phyloP scores from a whole-genome alignment of 2,888 invertebrate genomes.

The Acanthosepion lycidas region DNA sequence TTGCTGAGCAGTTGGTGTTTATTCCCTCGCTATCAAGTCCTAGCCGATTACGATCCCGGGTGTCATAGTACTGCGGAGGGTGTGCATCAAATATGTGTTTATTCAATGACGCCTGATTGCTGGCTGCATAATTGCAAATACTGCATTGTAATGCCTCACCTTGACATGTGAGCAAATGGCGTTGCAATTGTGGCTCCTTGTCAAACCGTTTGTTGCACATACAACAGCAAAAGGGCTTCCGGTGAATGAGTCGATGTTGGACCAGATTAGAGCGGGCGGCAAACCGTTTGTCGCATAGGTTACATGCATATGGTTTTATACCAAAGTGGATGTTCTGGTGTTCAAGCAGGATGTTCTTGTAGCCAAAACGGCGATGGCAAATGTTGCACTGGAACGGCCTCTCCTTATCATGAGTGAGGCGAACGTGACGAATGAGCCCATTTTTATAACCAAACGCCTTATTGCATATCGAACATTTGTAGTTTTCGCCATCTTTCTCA shows the following conservation, averaged over 20 bases:
- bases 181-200: constrained; percentile 66
- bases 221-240: constrained; percentile 64
- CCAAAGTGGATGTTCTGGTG: constrained; percentile 71
- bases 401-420: constrained; percentile 62
- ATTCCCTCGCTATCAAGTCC: not conserved
- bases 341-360: constrained; percentile 69
- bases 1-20: not conserved
- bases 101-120: constrained; percentile 62
- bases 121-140: constrained; percentile 62
- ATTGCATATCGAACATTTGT: constrained; percentile 63
- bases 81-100: constrained; percentile 65
- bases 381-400: constrained; percentile 61
- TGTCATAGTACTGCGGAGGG: constrained; percentile 58
- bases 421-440: constrained; percentile 65
- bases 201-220: constrained; percentile 67
- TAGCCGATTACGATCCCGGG: constrained; percentile 51
- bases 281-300: constrained; percentile 67
- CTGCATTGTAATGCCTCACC: constrained; percentile 62
- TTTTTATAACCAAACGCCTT: constrained; percentile 68
- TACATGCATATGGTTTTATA: constrained; percentile 68
- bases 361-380: constrained; percentile 64
- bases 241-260: constrained; percentile 67
- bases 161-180: constrained; percentile 67
- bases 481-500: constrained; percentile 53
- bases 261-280: constrained; percentile 69